Evolutionary conservation across 2,888 invertebrate genomes (phyloP).

Genomic region (Dolichomitus sp.): DNA sequence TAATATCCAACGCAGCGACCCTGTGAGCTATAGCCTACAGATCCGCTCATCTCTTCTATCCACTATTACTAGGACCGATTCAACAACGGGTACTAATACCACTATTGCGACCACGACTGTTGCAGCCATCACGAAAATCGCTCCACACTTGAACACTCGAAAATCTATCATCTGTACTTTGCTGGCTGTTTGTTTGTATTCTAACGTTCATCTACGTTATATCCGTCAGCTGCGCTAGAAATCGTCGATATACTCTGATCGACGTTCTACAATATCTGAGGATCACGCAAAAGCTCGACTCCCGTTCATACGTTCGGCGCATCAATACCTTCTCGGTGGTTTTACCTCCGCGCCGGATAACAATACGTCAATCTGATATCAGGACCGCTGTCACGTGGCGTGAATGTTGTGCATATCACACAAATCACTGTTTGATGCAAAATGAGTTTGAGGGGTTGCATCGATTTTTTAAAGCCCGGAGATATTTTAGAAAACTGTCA

Average conservation of each 20-base stretch:
- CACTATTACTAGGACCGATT: slow-evolving; percentile 41
- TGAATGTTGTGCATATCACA: neutral
- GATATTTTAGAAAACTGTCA: neutral
- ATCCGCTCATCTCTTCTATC: slow-evolving; percentile 62
- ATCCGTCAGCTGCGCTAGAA: neutral
- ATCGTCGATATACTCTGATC: neutral
- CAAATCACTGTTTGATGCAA: neutral
- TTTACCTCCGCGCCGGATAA: neutral
- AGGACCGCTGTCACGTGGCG: neutral
- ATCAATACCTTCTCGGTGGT: neutral
- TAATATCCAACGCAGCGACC: slow-evolving; percentile 81
- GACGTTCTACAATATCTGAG: slow-evolving; percentile 3
- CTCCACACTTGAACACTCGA: neutral
- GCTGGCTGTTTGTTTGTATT: slow-evolving; percentile 6
- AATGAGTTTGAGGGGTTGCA: neutral
- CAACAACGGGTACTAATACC: slow-evolving; percentile 41
- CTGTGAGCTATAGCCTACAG: slow-evolving; percentile 70
- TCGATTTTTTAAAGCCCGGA: neutral
- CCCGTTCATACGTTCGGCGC: neutral
- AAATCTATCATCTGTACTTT: neutral
- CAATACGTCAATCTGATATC: neutral
- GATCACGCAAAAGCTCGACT: neutral
- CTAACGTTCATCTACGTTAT: slow-evolving; percentile 1
- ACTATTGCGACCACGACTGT: slow-evolving; percentile 2
- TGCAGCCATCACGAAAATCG: slow-evolving; percentile 22